Evolutionary conservation across 2,113 vertebrate genomes (phyloP), one percentile per base, ranked within the genome.

Genomic region (Origma solitaria): DNA sequence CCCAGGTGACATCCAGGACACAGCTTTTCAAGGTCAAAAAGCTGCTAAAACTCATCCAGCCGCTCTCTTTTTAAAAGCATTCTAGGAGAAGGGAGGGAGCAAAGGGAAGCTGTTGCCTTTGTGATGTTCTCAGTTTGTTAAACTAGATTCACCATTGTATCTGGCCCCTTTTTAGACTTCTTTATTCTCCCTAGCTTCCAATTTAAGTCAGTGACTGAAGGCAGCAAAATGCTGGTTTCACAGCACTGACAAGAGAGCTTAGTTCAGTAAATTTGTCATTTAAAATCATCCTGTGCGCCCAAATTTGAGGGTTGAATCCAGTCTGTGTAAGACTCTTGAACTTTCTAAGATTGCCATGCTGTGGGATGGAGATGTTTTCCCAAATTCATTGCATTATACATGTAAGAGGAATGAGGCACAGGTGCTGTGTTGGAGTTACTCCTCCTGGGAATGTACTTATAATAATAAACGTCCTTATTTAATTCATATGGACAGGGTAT

Each of bases 131-230:
- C 62, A 64, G 40, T 94, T 73, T 90, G 65, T 78, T 94, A 56
- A 87, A 58, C 68, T 57, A 54, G 28, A 51, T 60, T 91, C 13
- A 4, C 49, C 12, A n/a, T 81, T 78, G 16, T 92, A 85, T 56
- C 45, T 81, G 25, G 27, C 23, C 35, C 54, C 27, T 79, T 82
- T 85, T 86, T 82, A 86, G 47, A 45, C 28, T 71, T 86, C 75
- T 95, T 79, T 80, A 82, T 97, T 82, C 76, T 70, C 92, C 20
- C 50, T 16, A 37, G 45, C 45, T 94, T 95, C 81, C 51, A 79
- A 71, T 93, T 94, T 68, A 82, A 73, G 20, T 30, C n/a, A 57
- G 68, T 79, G 64, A 86, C 76, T 64, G 64, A 94, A 95, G 51
- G 54, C 80, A 90, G 86, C 44, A 94, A 94, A 96, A 80, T 68